Evolutionary conservation across 2,797 vertebrate genomes (phyloP).

Genomic region (Lates japonicus): DNA sequence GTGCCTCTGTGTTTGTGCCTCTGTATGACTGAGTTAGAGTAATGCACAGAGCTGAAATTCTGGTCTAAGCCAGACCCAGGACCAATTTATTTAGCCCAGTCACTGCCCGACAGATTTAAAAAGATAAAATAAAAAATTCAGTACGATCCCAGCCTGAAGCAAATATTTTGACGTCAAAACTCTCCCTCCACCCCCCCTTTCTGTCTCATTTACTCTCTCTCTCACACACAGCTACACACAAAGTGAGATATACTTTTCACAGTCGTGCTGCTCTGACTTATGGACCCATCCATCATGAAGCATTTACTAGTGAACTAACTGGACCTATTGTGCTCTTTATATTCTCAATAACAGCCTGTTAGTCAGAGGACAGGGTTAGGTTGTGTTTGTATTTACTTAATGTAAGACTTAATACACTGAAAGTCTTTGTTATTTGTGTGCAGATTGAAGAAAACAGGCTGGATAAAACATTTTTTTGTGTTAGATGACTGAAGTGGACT

Average conservation of each 20-base stretch:
- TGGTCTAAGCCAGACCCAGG: constrained; percentile 22
- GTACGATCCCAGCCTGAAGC: constrained; percentile 24
- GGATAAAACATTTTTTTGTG: too few relatives aligned
- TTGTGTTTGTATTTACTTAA: background rate
- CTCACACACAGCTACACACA: background rate
- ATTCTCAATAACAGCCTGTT: constrained; percentile 1
- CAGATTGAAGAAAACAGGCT: too few relatives aligned
- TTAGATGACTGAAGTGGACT: too few relatives aligned
- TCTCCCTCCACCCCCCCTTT: constrained; percentile 8
- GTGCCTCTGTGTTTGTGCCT: constrained; percentile 1
- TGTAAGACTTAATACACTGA: background rate
- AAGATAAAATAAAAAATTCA: constrained; percentile 10
- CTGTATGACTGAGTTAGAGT: constrained; percentile 12
- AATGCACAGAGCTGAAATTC: constrained; percentile 32
- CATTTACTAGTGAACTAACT: background rate
- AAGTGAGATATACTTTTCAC: constrained; percentile 5
- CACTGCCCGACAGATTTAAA: constrained; percentile 7
- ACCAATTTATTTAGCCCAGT: constrained; percentile 30
- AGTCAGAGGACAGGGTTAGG: background rate
- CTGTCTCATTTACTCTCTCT: constrained; percentile 18
- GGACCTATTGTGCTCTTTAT: constrained; percentile 1
- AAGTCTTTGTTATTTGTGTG: too few relatives aligned
- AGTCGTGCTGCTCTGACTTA: background rate
- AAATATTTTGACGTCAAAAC: constrained; percentile 49
- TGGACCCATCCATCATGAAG: constrained; percentile 15